Evolutionary conservation across 2,888 invertebrate species (phyloP).

Genomic region (Bruchidius siliquastri): DNA sequence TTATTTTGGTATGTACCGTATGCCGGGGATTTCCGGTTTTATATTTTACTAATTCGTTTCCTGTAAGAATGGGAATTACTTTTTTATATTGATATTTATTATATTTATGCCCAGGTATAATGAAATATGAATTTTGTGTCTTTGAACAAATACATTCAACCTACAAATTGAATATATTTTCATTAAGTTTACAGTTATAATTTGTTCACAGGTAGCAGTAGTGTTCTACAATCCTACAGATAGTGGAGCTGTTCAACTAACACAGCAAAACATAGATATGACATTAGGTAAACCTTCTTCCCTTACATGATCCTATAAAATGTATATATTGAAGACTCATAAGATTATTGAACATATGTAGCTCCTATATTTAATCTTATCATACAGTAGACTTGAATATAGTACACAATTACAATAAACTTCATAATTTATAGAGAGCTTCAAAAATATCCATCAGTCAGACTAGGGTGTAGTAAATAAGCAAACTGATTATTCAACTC

Average conservation of each 20-base stretch:
- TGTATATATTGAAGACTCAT: neutral
- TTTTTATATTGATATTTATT: no score
- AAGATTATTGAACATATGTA: neutral
- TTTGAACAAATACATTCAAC: neutral
- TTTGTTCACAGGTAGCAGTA: neutral
- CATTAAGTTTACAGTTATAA: neutral
- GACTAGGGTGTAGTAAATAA: no score
- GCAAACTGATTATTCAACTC: no score
- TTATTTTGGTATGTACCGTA: neutral
- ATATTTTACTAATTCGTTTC: neutral
- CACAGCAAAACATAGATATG: conserved; percentile 76
- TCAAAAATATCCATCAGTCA: no score
- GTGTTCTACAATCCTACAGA: conserved; percentile 38
- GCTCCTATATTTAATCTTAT: no score
- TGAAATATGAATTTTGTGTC: no score
- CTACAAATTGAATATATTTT: neutral
- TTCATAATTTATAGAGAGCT: no score
- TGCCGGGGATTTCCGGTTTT: neutral
- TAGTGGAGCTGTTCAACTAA: conserved; percentile 78
- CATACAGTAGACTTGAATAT: no score
- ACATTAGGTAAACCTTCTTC: conserved; percentile 70
- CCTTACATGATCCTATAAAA: conserved; percentile 4
- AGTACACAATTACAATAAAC: no score
- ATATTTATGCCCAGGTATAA: no score
- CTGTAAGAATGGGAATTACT: neutral